These are phyloP conservation scores for Trypoxylon attenuatum DNA, from an alignment of 2,888 invertebrate species.

Conservation along the genomic window DNA sequence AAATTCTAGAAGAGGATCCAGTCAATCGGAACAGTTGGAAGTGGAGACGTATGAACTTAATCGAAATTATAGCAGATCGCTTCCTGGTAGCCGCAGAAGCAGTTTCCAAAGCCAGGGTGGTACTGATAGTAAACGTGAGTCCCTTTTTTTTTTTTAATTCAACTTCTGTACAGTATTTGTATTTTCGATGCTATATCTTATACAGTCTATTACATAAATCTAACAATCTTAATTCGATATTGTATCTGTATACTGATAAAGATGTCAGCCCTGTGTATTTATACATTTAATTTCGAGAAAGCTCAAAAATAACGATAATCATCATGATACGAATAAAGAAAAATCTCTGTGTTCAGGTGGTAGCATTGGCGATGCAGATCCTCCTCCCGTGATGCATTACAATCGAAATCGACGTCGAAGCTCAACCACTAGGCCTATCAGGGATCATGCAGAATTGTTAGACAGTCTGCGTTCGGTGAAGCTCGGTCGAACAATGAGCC, in stretches of 20 bases:
- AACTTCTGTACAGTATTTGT: background rate
- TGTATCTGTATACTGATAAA: no score
- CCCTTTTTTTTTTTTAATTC: background rate
- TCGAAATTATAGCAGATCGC: conserved; percentile 89
- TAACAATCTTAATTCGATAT: background rate
- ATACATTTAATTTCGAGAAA: background rate
- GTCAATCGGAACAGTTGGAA: conserved; percentile 90
- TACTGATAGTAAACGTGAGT: conserved; percentile 71
- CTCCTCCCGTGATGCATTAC: conserved; percentile 76
- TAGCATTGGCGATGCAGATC: conserved; percentile 75
- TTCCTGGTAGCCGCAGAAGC: conserved; percentile 89
- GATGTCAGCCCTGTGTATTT: no score
- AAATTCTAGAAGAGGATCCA: conserved; percentile 89
- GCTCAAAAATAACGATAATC: background rate
- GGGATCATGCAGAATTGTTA: conserved; percentile 88
- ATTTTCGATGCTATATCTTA: background rate
- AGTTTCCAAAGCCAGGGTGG: conserved; percentile 81
- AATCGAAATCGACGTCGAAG: conserved; percentile 85
- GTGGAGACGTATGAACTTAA: conserved; percentile 89
- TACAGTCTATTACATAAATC: background rate
- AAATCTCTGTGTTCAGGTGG: conserved; percentile 58
- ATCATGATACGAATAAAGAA: background rate
- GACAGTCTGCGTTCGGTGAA: conserved; percentile 82
- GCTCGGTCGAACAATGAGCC: conserved; percentile 87
- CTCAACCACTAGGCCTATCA: conserved; percentile 83